phyloP scores from a whole-genome alignment of 2,888 invertebrate species.

The Chromoteleia sp. region DNA sequence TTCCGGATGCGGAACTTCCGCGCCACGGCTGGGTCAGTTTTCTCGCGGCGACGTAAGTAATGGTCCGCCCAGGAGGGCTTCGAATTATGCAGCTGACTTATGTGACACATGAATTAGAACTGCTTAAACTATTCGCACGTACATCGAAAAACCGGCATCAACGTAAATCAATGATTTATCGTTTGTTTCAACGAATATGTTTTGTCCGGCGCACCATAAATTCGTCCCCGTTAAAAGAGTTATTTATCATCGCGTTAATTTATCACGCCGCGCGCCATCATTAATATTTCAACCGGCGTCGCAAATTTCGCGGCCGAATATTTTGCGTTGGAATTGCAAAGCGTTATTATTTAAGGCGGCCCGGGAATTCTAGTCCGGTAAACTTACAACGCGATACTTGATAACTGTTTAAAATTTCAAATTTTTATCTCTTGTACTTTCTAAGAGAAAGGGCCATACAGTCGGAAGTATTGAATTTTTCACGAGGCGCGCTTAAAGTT shows the following conservation, averaged over 20 bases:
- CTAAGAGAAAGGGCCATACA: slow-evolving; percentile 54
- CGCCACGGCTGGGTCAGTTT: slow-evolving; percentile 67
- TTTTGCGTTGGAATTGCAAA: slow-evolving; percentile 52
- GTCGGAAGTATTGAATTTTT: slow-evolving; percentile 64
- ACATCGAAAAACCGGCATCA: slow-evolving; percentile 59
- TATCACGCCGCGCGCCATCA: slow-evolving; percentile 47
- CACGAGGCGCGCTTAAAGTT: slow-evolving; percentile 65
- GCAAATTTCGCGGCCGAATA: slow-evolving; percentile 50
- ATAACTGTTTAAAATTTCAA: slow-evolving; percentile 69
- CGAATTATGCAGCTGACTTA: slow-evolving; percentile 70
- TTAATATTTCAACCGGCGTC: slow-evolving; percentile 61
- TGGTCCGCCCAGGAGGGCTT: slow-evolving; percentile 56
- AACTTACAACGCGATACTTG: slow-evolving; percentile 67
- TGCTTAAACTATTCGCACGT: slow-evolving; percentile 66
- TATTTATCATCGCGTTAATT: slow-evolving; percentile 67
- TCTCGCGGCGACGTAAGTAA: slow-evolving; percentile 70
- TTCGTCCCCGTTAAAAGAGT: slow-evolving; percentile 55
- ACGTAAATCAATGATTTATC: slow-evolving; percentile 67
- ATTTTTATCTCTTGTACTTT: slow-evolving; percentile 68
- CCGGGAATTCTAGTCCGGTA: slow-evolving; percentile 59
- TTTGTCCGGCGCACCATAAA: slow-evolving; percentile 58
- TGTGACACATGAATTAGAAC: slow-evolving; percentile 69
- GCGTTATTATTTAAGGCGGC: slow-evolving; percentile 64
- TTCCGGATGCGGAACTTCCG: slow-evolving; percentile 68
- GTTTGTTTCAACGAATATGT: slow-evolving; percentile 56